Evolutionary conservation across 2,888 invertebrate genomes (phyloP).

Genomic region (Syrista parreyssii): DNA sequence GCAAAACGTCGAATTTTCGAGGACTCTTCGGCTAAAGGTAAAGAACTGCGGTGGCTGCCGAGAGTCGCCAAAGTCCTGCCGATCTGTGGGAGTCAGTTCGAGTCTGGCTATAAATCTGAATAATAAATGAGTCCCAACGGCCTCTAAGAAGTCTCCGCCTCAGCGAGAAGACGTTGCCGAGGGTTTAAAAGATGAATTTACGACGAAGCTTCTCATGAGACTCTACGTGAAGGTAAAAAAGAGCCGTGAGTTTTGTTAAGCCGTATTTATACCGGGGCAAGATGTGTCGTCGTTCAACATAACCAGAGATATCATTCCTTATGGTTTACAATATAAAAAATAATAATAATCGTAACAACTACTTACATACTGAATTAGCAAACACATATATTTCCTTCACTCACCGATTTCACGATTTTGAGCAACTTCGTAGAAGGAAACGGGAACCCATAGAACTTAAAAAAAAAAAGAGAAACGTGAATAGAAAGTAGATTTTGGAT

Average conservation of each 20-base stretch:
- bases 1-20: constrained; percentile 66
- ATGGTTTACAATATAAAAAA: background rate
- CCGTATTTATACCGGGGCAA: constrained; percentile 16
- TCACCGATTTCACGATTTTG: background rate
- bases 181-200: constrained; percentile 63
- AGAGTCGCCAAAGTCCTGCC: constrained; percentile 57
- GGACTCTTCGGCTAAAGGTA: constrained; percentile 38
- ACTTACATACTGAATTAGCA: background rate
- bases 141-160: constrained; percentile 66
- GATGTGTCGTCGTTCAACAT: background rate
- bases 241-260: constrained; percentile 14
- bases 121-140: constrained; percentile 66
- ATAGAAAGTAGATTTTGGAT: background rate
- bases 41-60: constrained; percentile 20
- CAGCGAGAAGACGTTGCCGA: constrained; percentile 60
- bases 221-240: constrained; percentile 1
- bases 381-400: background rate
- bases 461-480: background rate
- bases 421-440: background rate
- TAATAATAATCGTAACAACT: background rate
- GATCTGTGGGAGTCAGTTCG: constrained; percentile 64
- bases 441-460: background rate
- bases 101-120: constrained; percentile 66
- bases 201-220: constrained; percentile 30
- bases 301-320: background rate